Conservation (phyloP, 1,140 invertebrate species). For the Akabosia matsudoensis region DNA sequence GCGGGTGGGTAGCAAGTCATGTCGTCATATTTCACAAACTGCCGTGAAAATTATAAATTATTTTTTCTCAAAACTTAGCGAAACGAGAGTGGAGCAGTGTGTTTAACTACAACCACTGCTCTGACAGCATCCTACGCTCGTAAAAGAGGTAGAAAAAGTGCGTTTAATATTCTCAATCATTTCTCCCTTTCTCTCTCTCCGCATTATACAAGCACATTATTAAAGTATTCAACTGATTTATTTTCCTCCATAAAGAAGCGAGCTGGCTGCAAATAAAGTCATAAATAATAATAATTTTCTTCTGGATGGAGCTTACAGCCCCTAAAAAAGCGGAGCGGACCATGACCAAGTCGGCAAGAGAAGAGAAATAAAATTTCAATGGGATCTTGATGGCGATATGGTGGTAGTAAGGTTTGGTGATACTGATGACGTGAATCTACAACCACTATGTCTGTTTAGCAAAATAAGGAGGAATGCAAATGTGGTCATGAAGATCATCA, state of each 20-base stretch:
- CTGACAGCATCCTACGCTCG: no score
- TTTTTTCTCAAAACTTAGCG: no score
- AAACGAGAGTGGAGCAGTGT: background rate
- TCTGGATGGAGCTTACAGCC: background rate
- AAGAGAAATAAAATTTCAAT: background rate
- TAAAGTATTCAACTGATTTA: background rate
- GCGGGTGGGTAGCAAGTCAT: background rate
- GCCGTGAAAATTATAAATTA: background rate
- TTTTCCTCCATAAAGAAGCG: background rate
- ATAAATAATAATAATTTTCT: conserved; percentile 24
- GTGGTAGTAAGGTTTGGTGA: background rate
- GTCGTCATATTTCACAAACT: background rate
- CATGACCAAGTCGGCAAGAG: background rate
- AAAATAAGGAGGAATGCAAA: background rate
- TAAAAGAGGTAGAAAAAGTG: background rate
- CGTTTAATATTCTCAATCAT: background rate
- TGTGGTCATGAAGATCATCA: background rate
- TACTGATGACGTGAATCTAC: background rate
- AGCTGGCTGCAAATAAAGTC: conserved; percentile 14
- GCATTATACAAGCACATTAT: background rate
- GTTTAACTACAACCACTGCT: background rate
- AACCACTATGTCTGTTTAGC: background rate
- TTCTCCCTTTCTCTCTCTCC: background rate
- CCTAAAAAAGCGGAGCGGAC: background rate
- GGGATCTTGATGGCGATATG: background rate